Evolutionary conservation across 2,797 vertebrate genomes (phyloP).

Genomic region (Clarias platycephalus): DNA sequence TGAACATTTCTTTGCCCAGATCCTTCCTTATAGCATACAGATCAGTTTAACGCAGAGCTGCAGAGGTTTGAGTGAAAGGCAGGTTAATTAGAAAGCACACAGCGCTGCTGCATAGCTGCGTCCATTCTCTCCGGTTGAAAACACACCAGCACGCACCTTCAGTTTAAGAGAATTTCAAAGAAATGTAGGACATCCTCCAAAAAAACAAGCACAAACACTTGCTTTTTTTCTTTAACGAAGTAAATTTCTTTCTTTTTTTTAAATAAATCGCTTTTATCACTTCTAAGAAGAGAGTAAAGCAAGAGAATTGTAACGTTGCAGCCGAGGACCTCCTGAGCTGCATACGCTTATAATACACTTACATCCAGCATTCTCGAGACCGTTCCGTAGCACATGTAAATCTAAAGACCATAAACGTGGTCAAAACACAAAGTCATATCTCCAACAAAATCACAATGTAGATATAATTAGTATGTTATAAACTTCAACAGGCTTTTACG

Average conservation of each 20-base stretch:
- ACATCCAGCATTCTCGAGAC: conserved; percentile 63
- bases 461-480: not conserved
- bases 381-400: conserved; percentile 60
- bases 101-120: not conserved
- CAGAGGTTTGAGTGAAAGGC: not conserved
- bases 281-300: not conserved
- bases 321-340: conserved; percentile 24
- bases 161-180: not conserved
- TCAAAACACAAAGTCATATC: conserved; percentile 42
- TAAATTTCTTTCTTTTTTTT: conserved; percentile 12
- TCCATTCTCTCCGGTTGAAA: not conserved
- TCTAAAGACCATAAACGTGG: conserved; percentile 64
- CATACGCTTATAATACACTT: conserved; percentile 57
- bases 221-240: not conserved
- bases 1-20: not conserved
- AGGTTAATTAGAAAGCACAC: conserved; percentile 2
- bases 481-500: not conserved
- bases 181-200: not conserved
- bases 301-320: conserved; percentile 38
- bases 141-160: conserved; percentile 3
- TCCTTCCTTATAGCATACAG: not conserved
- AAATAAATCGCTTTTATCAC: conserved; percentile 52
- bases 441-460: not conserved
- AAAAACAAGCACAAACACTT: conserved; percentile 7
- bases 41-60: not conserved